Evolutionary conservation across 2,113 vertebrate genomes (phyloP).

Genomic region (Vombatus ursinus): DNA sequence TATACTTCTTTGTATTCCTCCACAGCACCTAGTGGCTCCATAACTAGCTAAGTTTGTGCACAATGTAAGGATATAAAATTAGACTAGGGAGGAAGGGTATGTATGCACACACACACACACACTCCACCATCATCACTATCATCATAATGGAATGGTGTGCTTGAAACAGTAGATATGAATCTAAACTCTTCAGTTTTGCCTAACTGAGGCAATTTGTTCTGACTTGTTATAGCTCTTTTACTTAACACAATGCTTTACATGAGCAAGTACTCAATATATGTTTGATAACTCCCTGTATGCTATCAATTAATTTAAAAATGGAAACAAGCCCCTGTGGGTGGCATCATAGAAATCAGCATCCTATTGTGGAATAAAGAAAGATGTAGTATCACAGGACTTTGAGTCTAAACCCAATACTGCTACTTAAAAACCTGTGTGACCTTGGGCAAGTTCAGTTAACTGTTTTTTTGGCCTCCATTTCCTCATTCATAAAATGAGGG

Average conservation of each 20-base stretch:
- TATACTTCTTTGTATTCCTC: background rate
- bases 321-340: slow-evolving; percentile 4
- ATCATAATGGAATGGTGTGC: background rate
- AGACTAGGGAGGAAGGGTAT: background rate
- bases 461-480: background rate
- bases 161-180: background rate
- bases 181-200: background rate
- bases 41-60: background rate
- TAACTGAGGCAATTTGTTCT: slow-evolving; percentile 15
- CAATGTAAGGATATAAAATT: background rate
- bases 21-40: background rate
- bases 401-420: background rate
- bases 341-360: slow-evolving; percentile 42
- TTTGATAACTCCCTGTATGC: background rate
- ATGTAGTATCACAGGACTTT: background rate
- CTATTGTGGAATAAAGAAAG: background rate
- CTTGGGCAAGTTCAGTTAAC: background rate
- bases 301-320: background rate
- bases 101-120: background rate
- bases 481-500: background rate
- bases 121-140: background rate
- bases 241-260: slow-evolving; percentile 9
- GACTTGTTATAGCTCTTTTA: slow-evolving; percentile 21
- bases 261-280: slow-evolving; percentile 33
- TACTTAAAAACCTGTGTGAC: background rate